Evolutionary conservation across 2,888 invertebrate genomes (phyloP).

Genomic region (Dexiosoma caninum): DNA sequence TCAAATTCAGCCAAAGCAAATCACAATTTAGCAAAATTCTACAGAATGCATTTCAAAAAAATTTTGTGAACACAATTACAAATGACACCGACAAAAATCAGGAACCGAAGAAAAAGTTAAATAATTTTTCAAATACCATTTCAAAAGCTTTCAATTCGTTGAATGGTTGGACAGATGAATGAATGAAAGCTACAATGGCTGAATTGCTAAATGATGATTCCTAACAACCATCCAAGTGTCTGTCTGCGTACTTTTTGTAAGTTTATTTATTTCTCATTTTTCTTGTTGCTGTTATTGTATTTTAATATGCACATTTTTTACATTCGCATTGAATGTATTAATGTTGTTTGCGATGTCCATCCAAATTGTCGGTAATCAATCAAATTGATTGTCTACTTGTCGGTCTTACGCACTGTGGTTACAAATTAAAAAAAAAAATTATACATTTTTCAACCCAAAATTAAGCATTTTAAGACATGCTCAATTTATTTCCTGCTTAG

Average conservation of each 20-base stretch:
- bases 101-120: conserved; percentile 20
- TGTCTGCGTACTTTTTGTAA: neutral
- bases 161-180: conserved; percentile 27
- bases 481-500: no score
- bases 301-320: neutral
- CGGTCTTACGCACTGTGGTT: neutral
- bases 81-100: conserved; percentile 41
- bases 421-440: no score
- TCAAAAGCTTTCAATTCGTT: conserved; percentile 55
- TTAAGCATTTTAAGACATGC: no score
- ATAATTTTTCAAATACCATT: conserved; percentile 62
- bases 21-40: no score
- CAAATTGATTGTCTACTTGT: conserved; percentile 59
- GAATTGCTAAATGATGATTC: conserved; percentile 14
- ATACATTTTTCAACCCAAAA: no score
- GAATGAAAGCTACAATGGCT: neutral
- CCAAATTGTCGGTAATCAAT: conserved; percentile 72
- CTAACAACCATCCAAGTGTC: neutral
- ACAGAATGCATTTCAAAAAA: no score
- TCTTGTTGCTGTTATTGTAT: neutral
- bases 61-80: conserved; percentile 45
- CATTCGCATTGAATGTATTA: conserved; percentile 25
- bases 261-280: neutral
- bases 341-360: conserved; percentile 41
- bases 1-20: no score